These are phyloP conservation scores for Xenopus tropicalis DNA, from an alignment of 2,113 vertebrate genomes.

Conservation along the genomic window UCB_Xtro_10.0 CM004444.2:4581001-4581500, in stretches of 20 bases:
- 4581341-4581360: not conserved
- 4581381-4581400: no score
- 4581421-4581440: no score
- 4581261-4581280: not conserved
- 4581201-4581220: conserved; percentile 51
- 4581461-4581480: no score
- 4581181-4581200: conserved; percentile 47
- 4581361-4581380: no score
- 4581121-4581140: conserved; percentile 30
- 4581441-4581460: no score
- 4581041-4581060: not conserved
- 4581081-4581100: not conserved
- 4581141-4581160: conserved; percentile 38
- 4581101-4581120: not conserved
- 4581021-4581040: not conserved
- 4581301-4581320: not conserved
- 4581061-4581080: not conserved
- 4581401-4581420: no score
- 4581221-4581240: conserved; percentile 30
- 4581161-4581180: conserved; percentile 42
- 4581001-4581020: no score
- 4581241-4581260: conserved; percentile 13
- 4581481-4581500: no score
- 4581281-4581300: conserved; percentile 3
- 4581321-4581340: not conserved